Conservation (phyloP, 2,797 vertebrate species). For the Urocyon cinereoargenteus region DNA sequence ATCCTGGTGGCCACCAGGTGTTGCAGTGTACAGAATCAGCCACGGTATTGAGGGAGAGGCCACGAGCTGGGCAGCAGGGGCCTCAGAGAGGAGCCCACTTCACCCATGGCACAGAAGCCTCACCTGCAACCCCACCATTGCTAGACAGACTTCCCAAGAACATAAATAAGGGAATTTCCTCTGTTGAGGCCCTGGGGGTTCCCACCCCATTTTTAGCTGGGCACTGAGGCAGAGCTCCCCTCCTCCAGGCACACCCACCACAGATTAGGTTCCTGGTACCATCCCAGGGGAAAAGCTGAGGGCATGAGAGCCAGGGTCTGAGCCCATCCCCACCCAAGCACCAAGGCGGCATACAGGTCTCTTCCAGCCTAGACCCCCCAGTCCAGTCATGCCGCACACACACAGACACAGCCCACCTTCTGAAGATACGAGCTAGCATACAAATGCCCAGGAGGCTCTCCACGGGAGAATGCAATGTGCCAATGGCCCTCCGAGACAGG, state of each 20-base stretch:
- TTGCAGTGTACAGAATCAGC: too few species aligned
- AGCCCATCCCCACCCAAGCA: too few species aligned
- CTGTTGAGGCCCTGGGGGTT: constrained; percentile 32
- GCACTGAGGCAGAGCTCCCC: constrained; percentile 74
- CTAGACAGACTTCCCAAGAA: constrained; percentile 69
- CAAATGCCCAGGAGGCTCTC: too few species aligned
- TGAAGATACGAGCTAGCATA: not conserved
- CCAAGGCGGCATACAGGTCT: too few species aligned
- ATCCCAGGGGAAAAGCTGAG: too few species aligned
- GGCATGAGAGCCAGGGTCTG: too few species aligned
- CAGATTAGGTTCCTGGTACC: not conserved
- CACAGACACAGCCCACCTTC: fast-evolving
- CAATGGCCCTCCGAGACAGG: not conserved
- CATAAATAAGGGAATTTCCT: constrained; percentile 72
- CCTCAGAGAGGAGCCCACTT: not conserved
- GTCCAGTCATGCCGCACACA: too few species aligned
- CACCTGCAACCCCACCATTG: not conserved
- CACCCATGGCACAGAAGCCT: not conserved
- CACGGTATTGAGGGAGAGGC: fast-evolving
- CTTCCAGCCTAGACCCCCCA: too few species aligned
- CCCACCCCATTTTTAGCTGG: constrained; percentile 71
- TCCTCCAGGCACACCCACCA: not conserved
- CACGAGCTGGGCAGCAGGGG: not conserved
- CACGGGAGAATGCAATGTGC: fast-evolving
- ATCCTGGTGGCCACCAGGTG: fast-evolving